These are phyloP conservation scores for Torymus tubicola DNA, from an alignment of 2,888 invertebrate species.

Conservation along the genomic window DNA sequence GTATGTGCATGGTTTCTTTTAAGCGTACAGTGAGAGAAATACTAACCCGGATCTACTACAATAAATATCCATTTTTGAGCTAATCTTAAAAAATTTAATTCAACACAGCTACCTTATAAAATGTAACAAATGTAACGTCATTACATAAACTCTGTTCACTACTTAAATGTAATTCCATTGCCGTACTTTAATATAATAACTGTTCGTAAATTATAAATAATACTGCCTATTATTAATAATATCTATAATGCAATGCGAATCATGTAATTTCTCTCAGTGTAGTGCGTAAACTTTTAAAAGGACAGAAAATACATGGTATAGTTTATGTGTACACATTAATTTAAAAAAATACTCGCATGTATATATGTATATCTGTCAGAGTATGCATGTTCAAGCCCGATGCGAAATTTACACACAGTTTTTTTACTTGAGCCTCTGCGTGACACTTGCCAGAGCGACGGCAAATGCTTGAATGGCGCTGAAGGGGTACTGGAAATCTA, in stretches of 20 bases:
- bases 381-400: constrained; percentile 30
- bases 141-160: not conserved
- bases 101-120: constrained; percentile 31
- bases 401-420: constrained; percentile 37
- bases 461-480: constrained; percentile 99
- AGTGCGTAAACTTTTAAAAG: constrained; percentile 22
- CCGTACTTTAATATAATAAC: not conserved
- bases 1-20: not conserved
- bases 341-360: constrained; percentile 52
- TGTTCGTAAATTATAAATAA: not conserved
- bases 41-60: not conserved
- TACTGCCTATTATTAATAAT: not conserved
- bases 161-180: not conserved
- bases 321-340: constrained; percentile 42
- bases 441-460: constrained; percentile 97
- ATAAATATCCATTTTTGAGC: too few species aligned
- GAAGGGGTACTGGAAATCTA: constrained; percentile 99
- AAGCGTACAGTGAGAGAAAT: constrained; percentile 49
- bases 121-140: constrained; percentile 17
- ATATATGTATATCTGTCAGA: constrained; percentile 34
- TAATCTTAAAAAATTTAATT: constrained; percentile 1
- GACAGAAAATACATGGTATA: constrained; percentile 29
- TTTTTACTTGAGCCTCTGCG: constrained; percentile 91
- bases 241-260: not conserved
- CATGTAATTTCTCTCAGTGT: constrained; percentile 22